Base-by-base conservation (phyloP, 2,797 vertebrate species). In the Sphenodon punctatus region DNA sequence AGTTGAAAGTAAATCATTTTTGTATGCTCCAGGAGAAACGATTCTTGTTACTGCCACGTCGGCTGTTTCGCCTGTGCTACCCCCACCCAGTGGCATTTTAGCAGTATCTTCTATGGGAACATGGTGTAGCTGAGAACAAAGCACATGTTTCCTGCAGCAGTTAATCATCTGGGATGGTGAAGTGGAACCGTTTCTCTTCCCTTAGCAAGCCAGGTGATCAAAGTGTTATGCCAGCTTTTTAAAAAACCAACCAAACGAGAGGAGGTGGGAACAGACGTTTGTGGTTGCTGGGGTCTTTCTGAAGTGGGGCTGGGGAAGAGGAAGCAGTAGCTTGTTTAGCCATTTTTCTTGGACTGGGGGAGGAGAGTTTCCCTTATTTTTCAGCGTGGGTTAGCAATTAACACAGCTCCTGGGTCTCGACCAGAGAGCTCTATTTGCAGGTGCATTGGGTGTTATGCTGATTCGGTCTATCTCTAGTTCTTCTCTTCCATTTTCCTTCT, bases 221-320 rank as follows among this genome's bases (percentile, higher is more conserved):
- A 48, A 79, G 63, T 51, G 10, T 45, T 25, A 27, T 22, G 23
- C 22, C 75, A 23, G 2, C 45, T 87, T 66, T 61, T 59, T 81
- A n/a, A n/a, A n/a, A n/a, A n/a, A n/a, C n/a, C n/a, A n/a, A n/a
- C 14, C 17, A 12, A 39, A 38, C 55, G 32, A 30, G 25, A 12
- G 38, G 39, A 81, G 27, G 4, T 67, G 30, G 1, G 1, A 46
- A 5, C 4, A 14, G 72, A 60, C 72, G 38, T 12, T 20, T 12
- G 22, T 4, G 25, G 7, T 13, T 64, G 19, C 2, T 30, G 4
- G 12, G 8, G 67, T 7, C 17, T 20, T 74, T 71, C 75, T n/a
- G 38, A 56, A 66, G 19, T 34, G n/a, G 56, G 36, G 15, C 32
- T 36, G 4, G 17, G 41, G 53, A 61, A 19, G 87, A 30, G 3